phyloP scores from a whole-genome alignment of 1,140 invertebrate species.

The Lethocerus indicus region DNA sequence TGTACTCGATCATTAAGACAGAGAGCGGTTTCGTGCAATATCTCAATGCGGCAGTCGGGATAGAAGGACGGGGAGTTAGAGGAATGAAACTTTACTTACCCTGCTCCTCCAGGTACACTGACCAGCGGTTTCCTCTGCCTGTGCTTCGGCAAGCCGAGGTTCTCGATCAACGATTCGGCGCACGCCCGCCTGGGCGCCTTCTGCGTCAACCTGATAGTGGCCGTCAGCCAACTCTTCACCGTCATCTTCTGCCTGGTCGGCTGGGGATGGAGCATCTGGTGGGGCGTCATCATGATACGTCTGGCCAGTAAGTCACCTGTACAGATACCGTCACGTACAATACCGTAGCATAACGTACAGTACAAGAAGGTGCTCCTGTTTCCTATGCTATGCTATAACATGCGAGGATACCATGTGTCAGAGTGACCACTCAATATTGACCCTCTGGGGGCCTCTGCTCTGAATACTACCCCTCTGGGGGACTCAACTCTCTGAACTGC shows the following conservation, averaged over 20 bases:
- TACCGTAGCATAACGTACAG: background rate
- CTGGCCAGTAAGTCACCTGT: slow-evolving; percentile 42
- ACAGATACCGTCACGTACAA: background rate
- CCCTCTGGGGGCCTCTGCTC: background rate
- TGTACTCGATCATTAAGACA: too few species aligned
- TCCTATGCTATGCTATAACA: background rate
- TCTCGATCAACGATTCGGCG: slow-evolving; percentile 51
- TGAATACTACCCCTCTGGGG: background rate
- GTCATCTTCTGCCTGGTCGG: slow-evolving; percentile 89
- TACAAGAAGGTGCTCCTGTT: background rate
- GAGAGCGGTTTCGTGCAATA: too few species aligned
- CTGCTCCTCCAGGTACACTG: slow-evolving; percentile 60
- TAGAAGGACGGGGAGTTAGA: too few species aligned
- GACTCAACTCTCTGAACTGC: background rate
- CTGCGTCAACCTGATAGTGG: slow-evolving; percentile 69
- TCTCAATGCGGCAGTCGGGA: too few species aligned
- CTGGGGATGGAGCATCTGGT: slow-evolving; percentile 95
- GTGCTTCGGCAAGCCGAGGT: slow-evolving; percentile 74
- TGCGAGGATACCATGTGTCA: too few species aligned
- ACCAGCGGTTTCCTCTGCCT: slow-evolving; percentile 72
- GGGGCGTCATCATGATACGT: slow-evolving; percentile 78
- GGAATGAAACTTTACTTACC: too few species aligned
- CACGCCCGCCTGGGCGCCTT: slow-evolving; percentile 55
- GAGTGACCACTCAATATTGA: background rate
- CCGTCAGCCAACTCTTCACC: slow-evolving; percentile 72